Percentiles rank a stretch among this genome's conserved stretches.
Conservation (phyloP, 1,140 invertebrate species). For the Dysdera silvatica region DNA sequence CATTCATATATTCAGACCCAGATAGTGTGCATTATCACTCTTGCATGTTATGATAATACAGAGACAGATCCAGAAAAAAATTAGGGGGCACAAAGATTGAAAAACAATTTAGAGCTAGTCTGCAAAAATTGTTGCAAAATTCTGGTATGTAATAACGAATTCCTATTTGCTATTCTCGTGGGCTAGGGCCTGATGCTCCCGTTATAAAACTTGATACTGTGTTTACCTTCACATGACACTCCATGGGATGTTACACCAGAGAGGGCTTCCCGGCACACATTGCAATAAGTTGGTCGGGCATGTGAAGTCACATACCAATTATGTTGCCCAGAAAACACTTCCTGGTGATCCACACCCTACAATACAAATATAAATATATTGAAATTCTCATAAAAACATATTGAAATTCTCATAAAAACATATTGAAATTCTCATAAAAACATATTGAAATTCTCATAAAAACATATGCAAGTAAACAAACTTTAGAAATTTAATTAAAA, state of each 20-base stretch:
- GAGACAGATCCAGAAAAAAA: too few relatives aligned
- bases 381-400: not conserved
- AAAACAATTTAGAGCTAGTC: too few relatives aligned
- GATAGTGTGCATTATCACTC: too few relatives aligned
- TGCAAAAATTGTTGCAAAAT: too few relatives aligned
- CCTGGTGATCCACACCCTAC: slow-evolving; percentile 52
- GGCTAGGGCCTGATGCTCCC: too few relatives aligned
- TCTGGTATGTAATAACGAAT: not conserved
- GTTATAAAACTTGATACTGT: too few relatives aligned
- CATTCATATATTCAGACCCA: too few relatives aligned
- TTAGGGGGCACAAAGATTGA: too few relatives aligned
- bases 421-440: not conserved
- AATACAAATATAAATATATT: not conserved
- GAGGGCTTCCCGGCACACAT: slow-evolving; percentile 85
- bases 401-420: not conserved
- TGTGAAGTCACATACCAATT: slow-evolving; percentile 90
- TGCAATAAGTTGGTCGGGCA: slow-evolving; percentile 90
- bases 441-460: not conserved
- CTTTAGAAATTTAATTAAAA: too few relatives aligned
- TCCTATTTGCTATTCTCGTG: too few relatives aligned
- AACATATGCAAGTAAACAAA: too few relatives aligned
- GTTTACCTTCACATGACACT: slow-evolving; percentile 72
- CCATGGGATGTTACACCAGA: slow-evolving; percentile 88
- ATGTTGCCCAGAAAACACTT: slow-evolving; percentile 77
- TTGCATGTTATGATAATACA: too few relatives aligned